These are phyloP conservation scores for Macrophya alboannulata DNA, from an alignment of 2,888 invertebrate species.

Conservation along the genomic window DNA sequence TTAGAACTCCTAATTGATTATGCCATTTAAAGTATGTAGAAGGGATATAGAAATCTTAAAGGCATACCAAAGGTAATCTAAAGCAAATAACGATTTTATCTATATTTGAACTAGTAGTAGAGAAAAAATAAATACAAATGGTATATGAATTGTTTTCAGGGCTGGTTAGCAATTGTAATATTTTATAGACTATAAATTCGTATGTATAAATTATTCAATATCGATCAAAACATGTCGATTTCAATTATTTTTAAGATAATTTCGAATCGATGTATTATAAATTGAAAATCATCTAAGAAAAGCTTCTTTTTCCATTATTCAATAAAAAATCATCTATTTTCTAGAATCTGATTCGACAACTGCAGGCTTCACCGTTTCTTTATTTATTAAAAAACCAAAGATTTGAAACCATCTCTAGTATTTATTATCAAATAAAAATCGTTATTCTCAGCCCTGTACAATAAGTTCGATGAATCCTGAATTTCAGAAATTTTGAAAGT, in stretches of 20 bases:
- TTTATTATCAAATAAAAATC: not conserved
- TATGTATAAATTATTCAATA: too few species aligned
- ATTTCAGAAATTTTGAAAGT: not conserved
- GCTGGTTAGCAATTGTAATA: not conserved
- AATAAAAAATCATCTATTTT: too few species aligned
- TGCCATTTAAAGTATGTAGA: not conserved
- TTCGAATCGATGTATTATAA: not conserved
- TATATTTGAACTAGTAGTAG: not conserved
- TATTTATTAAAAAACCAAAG: not conserved
- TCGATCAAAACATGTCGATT: not conserved
- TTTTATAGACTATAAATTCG: too few species aligned
- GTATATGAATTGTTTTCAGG: not conserved
- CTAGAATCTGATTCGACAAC: not conserved
- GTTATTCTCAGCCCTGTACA: not conserved
- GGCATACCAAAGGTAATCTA: not conserved
- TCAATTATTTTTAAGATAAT: not conserved
- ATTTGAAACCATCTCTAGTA: not conserved
- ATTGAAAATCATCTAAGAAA: not conserved
- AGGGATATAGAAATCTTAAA: not conserved
- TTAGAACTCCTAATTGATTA: not conserved
- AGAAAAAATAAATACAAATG: too few species aligned
- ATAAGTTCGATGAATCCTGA: not conserved
- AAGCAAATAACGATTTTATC: not conserved
- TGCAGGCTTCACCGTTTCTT: not conserved
- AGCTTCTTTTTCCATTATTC: not conserved